Evolutionary conservation across 1,140 invertebrate genomes (phyloP), one percentile per base, ranked within the genome.

Genomic region (Latrodectus geometricus): DNA sequence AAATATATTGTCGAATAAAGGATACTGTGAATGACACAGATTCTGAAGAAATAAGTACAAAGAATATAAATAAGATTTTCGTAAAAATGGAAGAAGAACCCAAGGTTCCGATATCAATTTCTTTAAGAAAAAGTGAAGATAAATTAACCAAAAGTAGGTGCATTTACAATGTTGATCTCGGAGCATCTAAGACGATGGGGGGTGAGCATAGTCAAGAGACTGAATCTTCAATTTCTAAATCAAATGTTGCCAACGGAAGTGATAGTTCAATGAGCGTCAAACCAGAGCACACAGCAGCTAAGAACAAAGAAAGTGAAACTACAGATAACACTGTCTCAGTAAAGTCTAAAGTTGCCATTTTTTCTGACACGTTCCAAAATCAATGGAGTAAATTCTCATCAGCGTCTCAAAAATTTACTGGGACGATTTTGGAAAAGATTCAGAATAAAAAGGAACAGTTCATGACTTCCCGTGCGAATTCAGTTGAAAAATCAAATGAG

Each of bases 361-460:
- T 86, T 78, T 77, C 83, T 17, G 83, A 78, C 4, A 86, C 48
- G 56, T 14, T 86, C 11, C 56, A 2, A 17, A 49, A 65, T 9
- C n/a, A 69, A 4, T 77, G 74, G 75, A 72, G 21, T 20, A 86
- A 86, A 61, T 70, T 86, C n/a, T 77, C 83, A n/a, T 77, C 52
- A 0, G 20, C 52, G 0, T 86, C 83, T 2, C 48, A n/a, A 70
- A 86, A 78, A 61, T 77, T 86, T 61, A 77, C 83, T 23, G 75
- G 83, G 5, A 76, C 74, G 9, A 86, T 86, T 56, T 49, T 23
- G 14, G 83, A 72, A 9, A 48, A 77, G 7, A n/a, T 86, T 61
- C 83, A 86, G 21, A 86, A 86, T 49, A 73, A 74, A 8, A 86
- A 78, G 21, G 52, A 77, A n/a, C 74, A 86, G 20, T 86, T 84